Evolutionary conservation across 23 tunicate species (phyloP), one percentile per base, ranked within the genome.

Genomic region (Trididemnum nubilum): DNA sequence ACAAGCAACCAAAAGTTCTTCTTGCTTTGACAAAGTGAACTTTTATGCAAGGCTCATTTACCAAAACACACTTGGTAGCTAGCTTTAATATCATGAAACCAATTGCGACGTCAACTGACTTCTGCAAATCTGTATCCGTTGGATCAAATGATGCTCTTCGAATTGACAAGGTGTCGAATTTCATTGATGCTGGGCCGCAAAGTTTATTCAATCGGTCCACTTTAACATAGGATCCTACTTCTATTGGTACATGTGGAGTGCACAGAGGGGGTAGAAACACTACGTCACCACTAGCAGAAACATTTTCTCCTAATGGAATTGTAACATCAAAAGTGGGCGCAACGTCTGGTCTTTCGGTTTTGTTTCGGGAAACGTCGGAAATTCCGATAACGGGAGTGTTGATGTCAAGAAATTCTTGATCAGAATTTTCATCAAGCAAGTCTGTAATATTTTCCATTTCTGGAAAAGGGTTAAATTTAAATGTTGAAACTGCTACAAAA

Each of bases 31-130:
- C 77, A 27, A 49, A 66, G 44, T 33, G 33, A 1, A 64, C 39
- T 38, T 39, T 33, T 4, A 83, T 30, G 51, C 87, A 83, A 2
- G 87, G 87, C 1, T 22, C 21, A 36, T 73, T 74, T 73, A 81
- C 5, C 21, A 44, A 44, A 7, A 9, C 12, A 44, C 54, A 44
- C 15, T 44, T 44, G 9, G 15, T 44, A 15, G 9, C 54, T 7
- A 15, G 15, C 15, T 44, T 44, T 44, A 44, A 9, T 7, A 44
- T 9, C 54, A 44, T 44, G 54, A 7, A 44, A 44, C 54, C 54
- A 15, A 44, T 44, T 44, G 54, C 15, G 9, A 7, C 54, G 12
- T 44, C 15, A 15, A 44, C 12, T 9, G 9, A 9, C 54, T 9
- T 44, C 54, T 44, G 9, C 54, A 7, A 15, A 44, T 7, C 54